Evolutionary conservation across 2,113 vertebrate genomes (phyloP).

Genomic region (Brachyhypopomus occidentalis): DNA sequence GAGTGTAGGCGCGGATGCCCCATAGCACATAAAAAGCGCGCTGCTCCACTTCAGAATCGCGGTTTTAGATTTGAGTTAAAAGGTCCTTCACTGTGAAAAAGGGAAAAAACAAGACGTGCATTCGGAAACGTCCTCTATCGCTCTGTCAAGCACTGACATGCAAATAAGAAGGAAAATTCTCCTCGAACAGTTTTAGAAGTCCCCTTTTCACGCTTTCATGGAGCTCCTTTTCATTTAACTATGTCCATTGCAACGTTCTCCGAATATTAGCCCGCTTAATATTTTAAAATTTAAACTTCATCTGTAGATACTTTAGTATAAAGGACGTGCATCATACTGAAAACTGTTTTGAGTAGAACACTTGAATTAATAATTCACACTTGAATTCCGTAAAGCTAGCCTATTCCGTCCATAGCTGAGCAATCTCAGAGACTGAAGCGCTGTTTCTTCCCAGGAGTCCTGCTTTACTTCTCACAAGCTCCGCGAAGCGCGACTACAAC

Average conservation of each 20-base stretch:
- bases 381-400: not conserved
- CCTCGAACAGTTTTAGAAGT: constrained; percentile 1
- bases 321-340: not conserved
- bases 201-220: not conserved
- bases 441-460: not conserved
- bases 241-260: constrained; percentile 16
- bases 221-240: not conserved
- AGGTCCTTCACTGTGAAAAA: not conserved
- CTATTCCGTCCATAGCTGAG: constrained; percentile 33
- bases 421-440: not conserved
- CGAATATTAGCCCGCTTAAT: not conserved
- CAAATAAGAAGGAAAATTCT: not conserved
- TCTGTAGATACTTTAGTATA: not conserved
- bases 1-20: not conserved
- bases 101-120: not conserved
- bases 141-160: not conserved
- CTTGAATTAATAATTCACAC: not conserved
- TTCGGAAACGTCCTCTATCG: not conserved
- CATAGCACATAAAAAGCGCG: not conserved
- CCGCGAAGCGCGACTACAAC: not conserved
- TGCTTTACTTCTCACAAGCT: not conserved
- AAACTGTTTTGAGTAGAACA: not conserved
- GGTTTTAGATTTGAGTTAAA: not conserved
- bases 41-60: not conserved
- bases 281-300: not conserved